Evolutionary conservation across 30 jellyfish, hydroid and myxozoan genomes (phyloP).

Genomic region (Aurelia aurita complex sp. Pacific): DNA sequence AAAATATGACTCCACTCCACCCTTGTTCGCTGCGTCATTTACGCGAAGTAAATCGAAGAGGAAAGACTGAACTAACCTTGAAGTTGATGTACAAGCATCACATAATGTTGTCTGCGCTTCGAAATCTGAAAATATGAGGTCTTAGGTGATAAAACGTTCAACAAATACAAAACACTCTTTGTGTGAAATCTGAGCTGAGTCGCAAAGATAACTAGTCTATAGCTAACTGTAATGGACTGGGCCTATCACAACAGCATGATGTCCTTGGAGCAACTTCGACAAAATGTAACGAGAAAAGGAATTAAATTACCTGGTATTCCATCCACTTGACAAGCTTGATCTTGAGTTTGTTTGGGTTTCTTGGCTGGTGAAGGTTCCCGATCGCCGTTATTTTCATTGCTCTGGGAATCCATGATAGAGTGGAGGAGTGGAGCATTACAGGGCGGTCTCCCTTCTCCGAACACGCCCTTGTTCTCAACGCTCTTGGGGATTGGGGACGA

Average conservation of each 20-base stretch:
- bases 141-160: neutral
- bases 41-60: slow-evolving; percentile 12
- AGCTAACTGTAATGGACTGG: neutral
- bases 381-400: slow-evolving; percentile 14
- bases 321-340: slow-evolving; percentile 87
- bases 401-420: slow-evolving; percentile 30
- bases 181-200: slow-evolving; percentile 19
- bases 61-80: slow-evolving; percentile 58
- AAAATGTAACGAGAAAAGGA: neutral
- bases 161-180: neutral
- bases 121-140: slow-evolving; percentile 20
- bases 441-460: slow-evolving; percentile 69
- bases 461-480: slow-evolving; percentile 48
- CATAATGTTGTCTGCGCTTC: slow-evolving; percentile 64
- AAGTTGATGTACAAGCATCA: slow-evolving; percentile 89
- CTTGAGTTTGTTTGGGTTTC: slow-evolving; percentile 65
- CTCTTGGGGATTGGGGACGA: slow-evolving; percentile 70
- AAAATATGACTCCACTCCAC: slow-evolving; percentile 46
- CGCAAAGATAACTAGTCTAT: neutral
- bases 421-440: neutral
- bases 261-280: neutral
- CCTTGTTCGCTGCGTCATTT: slow-evolving; percentile 19
- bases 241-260: slow-evolving; percentile 14
- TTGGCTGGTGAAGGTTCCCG: slow-evolving; percentile 50
- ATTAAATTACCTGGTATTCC: slow-evolving; percentile 59